Conservation (phyloP, 2,888 invertebrate species). For the Andrena trimmerana region DNA sequence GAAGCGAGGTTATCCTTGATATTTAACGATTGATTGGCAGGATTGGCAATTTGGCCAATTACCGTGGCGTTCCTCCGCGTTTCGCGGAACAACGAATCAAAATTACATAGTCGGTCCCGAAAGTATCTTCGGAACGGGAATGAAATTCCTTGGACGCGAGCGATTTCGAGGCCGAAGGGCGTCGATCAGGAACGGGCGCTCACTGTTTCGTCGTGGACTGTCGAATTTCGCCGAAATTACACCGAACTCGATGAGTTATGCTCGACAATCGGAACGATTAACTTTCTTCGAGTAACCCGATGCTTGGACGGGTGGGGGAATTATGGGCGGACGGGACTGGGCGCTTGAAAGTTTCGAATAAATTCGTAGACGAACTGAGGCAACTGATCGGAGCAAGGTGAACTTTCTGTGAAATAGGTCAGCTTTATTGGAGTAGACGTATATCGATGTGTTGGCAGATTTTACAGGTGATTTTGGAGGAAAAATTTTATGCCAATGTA, state of each 20-base stretch:
- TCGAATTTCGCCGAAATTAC: constrained; percentile 44
- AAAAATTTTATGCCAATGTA: no score
- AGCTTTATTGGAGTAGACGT: no score
- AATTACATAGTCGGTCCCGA: constrained; percentile 76
- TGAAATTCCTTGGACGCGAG: constrained; percentile 51
- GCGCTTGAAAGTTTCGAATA: not conserved
- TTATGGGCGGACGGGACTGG: not conserved
- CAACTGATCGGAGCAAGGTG: not conserved
- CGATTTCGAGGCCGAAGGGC: constrained; percentile 64
- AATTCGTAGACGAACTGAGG: not conserved
- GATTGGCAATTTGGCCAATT: constrained; percentile 83
- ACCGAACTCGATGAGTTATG: constrained; percentile 39
- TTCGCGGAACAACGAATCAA: constrained; percentile 82
- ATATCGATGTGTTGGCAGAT: no score
- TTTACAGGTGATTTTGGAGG: no score
- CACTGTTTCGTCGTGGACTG: constrained; percentile 34
- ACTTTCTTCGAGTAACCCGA: not conserved
- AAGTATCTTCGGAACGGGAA: constrained; percentile 55
- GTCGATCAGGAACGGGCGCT: constrained; percentile 58
- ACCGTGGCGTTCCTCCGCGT: constrained; percentile 71
- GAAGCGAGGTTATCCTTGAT: constrained; percentile 76
- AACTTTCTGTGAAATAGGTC: not conserved
- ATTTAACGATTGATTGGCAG: constrained; percentile 84
- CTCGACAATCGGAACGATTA: constrained; percentile 33
- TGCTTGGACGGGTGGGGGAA: not conserved